These are phyloP conservation scores for Gisinianus flammeolus DNA, from an alignment of 2,888 invertebrate species.

Conservation along the genomic window DNA sequence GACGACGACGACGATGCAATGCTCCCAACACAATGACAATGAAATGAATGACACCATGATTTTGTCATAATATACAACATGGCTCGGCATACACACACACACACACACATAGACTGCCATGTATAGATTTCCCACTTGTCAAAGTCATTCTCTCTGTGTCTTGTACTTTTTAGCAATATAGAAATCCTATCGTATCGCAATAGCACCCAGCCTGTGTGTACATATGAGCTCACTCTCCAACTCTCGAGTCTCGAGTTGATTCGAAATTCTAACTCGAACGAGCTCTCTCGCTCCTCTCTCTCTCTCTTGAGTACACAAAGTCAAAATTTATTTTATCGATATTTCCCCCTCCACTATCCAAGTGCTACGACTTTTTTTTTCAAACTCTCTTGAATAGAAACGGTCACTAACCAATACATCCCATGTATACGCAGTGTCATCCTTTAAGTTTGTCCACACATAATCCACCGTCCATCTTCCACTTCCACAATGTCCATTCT, in stretches of 20 bases:
- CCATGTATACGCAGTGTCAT: too few species aligned
- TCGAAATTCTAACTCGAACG: not conserved
- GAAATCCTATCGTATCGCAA: not conserved
- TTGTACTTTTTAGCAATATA: not conserved
- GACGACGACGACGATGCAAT: too few species aligned
- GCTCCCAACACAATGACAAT: too few species aligned
- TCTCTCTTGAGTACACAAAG: not conserved
- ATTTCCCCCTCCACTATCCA: not conserved
- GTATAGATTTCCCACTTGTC: not conserved
- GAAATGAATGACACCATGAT: too few species aligned
- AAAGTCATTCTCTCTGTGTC: not conserved
- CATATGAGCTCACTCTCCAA: not conserved
- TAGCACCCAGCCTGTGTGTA: not conserved
- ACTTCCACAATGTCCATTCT: too few species aligned
- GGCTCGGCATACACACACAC: not conserved
- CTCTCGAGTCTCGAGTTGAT: not conserved
- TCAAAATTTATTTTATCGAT: not conserved
- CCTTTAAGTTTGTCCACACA: too few species aligned
- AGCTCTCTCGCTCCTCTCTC: not conserved
- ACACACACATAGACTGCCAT: not conserved
- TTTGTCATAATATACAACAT: too few species aligned
- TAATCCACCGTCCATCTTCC: too few species aligned
- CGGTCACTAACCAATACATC: too few species aligned
- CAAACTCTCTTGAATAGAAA: too few species aligned
- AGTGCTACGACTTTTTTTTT: not conserved